These are phyloP conservation scores for Mugil cephalus DNA, from an alignment of 2,113 vertebrate species.

Conservation along the genomic window DNA sequence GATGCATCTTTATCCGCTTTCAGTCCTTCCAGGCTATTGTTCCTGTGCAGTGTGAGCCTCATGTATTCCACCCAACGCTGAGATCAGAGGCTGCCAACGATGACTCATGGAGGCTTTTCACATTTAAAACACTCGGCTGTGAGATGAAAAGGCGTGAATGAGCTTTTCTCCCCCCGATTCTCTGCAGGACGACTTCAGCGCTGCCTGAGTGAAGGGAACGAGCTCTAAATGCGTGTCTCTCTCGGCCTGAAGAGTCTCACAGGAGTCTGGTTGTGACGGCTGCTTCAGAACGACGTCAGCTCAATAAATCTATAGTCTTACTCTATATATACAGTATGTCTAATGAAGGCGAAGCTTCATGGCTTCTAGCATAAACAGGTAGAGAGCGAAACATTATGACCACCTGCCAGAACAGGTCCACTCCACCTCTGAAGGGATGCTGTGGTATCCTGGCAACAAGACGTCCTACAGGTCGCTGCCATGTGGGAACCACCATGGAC, in stretches of 20 bases:
- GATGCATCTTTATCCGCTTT: not conserved
- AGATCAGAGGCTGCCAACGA: slow-evolving; percentile 13
- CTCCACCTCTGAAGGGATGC: too few species aligned
- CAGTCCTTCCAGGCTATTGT: not conserved
- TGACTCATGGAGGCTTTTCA: slow-evolving; percentile 50
- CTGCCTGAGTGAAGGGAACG: not conserved
- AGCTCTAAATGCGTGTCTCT: not conserved
- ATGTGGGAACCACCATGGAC: too few species aligned
- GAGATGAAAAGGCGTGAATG: slow-evolving; percentile 40
- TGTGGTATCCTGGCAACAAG: too few species aligned
- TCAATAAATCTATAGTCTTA: slow-evolving; percentile 43
- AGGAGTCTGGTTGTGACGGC: slow-evolving; percentile 11
- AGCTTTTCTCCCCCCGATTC: slow-evolving; percentile 2
- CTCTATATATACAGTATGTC: slow-evolving; percentile 4
- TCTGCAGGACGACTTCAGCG: not conserved
- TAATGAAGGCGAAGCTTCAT: not conserved
- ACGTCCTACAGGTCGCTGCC: too few species aligned
- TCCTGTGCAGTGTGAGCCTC: not conserved
- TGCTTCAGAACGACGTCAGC: slow-evolving; percentile 1
- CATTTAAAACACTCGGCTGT: slow-evolving; percentile 19
- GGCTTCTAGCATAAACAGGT: too few species aligned
- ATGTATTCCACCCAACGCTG: slow-evolving; percentile 2
- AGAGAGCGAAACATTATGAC: too few species aligned
- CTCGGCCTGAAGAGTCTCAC: slow-evolving; percentile 1
- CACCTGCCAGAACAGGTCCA: too few species aligned